Evolutionary conservation across 2,113 vertebrate genomes (phyloP).

Genomic region (Gopherus evgoodei): DNA sequence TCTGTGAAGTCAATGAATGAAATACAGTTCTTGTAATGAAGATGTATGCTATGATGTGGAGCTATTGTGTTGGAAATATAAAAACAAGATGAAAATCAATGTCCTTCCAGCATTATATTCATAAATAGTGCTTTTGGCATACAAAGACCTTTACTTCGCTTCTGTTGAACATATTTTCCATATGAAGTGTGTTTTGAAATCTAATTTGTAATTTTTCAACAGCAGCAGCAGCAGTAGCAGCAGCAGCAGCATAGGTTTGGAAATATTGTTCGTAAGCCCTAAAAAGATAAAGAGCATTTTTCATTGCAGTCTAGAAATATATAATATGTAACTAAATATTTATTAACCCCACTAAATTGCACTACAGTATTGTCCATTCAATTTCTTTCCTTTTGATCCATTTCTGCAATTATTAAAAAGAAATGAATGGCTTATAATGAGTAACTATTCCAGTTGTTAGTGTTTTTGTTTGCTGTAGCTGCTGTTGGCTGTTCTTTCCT

Average conservation of each 20-base stretch:
- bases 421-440: background rate
- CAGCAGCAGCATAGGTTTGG: background rate
- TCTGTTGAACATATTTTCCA: background rate
- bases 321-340: background rate
- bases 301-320: background rate
- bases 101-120: conserved; percentile 14
- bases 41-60: background rate
- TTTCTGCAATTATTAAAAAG: background rate
- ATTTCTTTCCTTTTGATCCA: background rate
- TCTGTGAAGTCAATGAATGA: background rate
- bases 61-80: conserved; percentile 7
- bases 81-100: conserved; percentile 27
- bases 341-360: background rate
- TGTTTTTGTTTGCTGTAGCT: too few species aligned
- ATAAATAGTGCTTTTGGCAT: conserved; percentile 7
- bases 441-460: too few species aligned
- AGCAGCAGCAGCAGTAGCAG: background rate
- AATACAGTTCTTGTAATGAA: background rate
- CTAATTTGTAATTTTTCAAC: conserved; percentile 21
- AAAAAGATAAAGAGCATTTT: background rate
- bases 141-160: background rate
- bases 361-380: background rate
- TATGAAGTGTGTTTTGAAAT: background rate
- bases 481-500: too few species aligned
- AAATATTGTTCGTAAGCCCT: background rate